Conservation (phyloP, 1,140 invertebrate genomes). For the Lepidurus apus region DNA sequence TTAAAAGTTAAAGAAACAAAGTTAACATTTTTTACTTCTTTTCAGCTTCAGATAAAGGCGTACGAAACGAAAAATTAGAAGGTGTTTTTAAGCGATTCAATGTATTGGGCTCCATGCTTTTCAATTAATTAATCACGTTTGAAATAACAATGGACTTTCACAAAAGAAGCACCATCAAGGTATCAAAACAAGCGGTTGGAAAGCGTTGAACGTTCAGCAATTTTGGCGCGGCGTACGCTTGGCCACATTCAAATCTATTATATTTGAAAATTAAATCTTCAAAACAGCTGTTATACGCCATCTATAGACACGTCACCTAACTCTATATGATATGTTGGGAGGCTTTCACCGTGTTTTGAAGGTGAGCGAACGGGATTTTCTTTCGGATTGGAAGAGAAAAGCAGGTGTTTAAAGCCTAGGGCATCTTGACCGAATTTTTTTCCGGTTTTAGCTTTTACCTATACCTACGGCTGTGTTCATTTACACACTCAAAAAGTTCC, state of each 20-base stretch:
- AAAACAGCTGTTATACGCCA: neutral
- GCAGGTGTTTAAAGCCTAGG: neutral
- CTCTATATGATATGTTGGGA: too few relatives aligned
- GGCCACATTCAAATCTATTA: neutral
- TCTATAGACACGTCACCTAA: neutral
- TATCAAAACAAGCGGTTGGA: neutral
- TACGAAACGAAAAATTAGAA: neutral
- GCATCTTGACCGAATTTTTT: neutral
- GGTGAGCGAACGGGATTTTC: neutral
- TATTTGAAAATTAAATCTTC: neutral
- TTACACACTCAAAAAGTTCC: neutral
- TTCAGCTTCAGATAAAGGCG: neutral
- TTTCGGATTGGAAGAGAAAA: neutral
- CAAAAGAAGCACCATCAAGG: neutral
- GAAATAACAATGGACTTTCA: neutral
- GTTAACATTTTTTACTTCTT: constrained; percentile 8
- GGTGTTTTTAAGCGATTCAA: neutral
- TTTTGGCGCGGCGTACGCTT: neutral
- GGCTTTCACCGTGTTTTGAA: neutral
- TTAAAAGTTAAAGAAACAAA: too few relatives aligned
- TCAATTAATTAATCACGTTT: neutral
- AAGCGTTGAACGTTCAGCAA: neutral
- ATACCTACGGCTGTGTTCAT: neutral
- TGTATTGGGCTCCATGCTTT: neutral
- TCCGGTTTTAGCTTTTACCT: constrained; percentile 7